Evolutionary conservation across 2,888 invertebrate species (phyloP).

Genomic region (Macrostomum cliftonense): DNA sequence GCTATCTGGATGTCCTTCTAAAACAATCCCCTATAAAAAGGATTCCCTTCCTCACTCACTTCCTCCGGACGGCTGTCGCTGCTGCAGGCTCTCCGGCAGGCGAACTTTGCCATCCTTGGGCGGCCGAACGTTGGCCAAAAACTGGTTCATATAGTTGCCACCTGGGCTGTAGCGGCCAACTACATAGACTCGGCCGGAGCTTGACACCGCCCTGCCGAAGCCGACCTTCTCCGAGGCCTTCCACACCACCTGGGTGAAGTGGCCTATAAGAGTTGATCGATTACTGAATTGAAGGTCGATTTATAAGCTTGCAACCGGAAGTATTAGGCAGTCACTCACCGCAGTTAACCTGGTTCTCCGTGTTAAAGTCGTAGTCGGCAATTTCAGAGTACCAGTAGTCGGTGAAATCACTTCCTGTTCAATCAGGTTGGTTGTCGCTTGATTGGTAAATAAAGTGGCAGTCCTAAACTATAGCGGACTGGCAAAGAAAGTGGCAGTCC

Average conservation of each 20-base stretch:
- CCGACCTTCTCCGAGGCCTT: neutral
- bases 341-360: neutral
- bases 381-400: constrained; percentile 1
- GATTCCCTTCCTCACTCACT: too few species aligned
- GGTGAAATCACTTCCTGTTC: neutral
- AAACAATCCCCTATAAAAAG: too few species aligned
- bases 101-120: neutral
- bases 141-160: neutral
- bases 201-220: neutral
- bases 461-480: too few species aligned
- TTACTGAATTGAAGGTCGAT: neutral
- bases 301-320: neutral
- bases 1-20: too few species aligned
- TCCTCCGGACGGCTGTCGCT: too few species aligned
- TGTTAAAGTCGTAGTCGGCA: neutral
- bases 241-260: constrained; percentile 3
- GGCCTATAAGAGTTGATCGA: neutral
- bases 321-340: neutral
- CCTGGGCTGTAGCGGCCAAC: neutral
- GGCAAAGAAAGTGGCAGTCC: too few species aligned
- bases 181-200: neutral
- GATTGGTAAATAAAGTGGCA: too few species aligned
- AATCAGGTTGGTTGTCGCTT: neutral
- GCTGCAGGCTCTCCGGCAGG: neutral
- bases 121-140: neutral